Evolutionary conservation across 2,797 vertebrate genomes (phyloP).

Genomic region (Prunella strophiata): DNA sequence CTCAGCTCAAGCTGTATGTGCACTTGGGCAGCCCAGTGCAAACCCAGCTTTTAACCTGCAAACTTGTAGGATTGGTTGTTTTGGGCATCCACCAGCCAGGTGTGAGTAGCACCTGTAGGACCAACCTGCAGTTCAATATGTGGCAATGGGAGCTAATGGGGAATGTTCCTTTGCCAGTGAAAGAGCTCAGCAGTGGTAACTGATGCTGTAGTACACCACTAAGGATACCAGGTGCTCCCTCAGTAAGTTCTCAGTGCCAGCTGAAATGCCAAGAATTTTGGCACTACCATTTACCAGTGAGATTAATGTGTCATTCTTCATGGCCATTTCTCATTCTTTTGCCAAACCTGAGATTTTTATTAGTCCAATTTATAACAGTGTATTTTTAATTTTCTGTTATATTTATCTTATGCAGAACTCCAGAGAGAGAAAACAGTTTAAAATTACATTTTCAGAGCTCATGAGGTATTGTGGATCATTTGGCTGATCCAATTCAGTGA

Average conservation of each 20-base stretch:
- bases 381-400: neutral
- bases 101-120: neutral
- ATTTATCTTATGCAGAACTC: neutral
- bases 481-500: neutral
- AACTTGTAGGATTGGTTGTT: neutral
- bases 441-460: neutral
- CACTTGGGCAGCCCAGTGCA: neutral
- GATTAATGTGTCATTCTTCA: neutral
- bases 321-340: neutral
- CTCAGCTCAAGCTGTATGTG: neutral
- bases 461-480: neutral
- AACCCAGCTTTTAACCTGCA: neutral
- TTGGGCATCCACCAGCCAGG: neutral
- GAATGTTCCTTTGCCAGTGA: neutral
- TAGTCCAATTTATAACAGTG: neutral
- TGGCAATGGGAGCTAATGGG: accelerated
- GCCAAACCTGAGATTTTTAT: neutral
- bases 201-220: neutral
- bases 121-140: neutral
- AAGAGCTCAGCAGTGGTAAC: neutral
- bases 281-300: neutral
- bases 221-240: neutral
- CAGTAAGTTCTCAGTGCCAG: neutral
- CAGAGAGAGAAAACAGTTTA: neutral
- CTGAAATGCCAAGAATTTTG: neutral